phyloP scores from a whole-genome alignment of 2,888 invertebrate genomes.

The Caenorhabditis doughertyi region DNA sequence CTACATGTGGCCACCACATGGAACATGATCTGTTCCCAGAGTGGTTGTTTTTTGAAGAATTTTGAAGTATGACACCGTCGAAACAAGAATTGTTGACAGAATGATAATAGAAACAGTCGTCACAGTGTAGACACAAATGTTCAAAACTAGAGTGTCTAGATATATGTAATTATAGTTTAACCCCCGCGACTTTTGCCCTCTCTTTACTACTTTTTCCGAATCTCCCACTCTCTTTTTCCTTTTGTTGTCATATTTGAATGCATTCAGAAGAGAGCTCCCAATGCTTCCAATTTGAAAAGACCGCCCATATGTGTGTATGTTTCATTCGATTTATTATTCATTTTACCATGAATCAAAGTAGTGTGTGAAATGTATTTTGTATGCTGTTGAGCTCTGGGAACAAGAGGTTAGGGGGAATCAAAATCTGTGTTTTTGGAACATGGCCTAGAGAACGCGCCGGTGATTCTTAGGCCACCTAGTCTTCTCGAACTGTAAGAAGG shows the following conservation, averaged over 20 bases:
- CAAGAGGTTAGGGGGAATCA: too few relatives aligned
- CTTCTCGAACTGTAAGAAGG: too few relatives aligned
- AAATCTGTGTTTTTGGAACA: too few relatives aligned
- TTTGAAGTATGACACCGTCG: too few relatives aligned
- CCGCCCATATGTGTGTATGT: slow-evolving; percentile 14
- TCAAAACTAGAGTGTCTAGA: neutral
- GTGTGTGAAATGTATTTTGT: neutral
- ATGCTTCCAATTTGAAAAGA: slow-evolving; percentile 22
- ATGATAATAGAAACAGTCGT: too few relatives aligned
- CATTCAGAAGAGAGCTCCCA: slow-evolving; percentile 4
- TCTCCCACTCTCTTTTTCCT: neutral
- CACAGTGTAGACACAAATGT: too few relatives aligned
- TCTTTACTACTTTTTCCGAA: neutral
- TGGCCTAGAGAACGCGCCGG: too few relatives aligned
- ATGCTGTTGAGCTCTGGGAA: too few relatives aligned
- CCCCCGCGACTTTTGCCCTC: neutral
- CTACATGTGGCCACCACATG: too few relatives aligned
- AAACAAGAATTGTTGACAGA: neutral
- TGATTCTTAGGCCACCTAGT: too few relatives aligned
- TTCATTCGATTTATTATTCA: slow-evolving; percentile 50
- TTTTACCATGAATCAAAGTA: slow-evolving; percentile 43
- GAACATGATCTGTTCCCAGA: too few relatives aligned
- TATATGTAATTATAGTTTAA: neutral
- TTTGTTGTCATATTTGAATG: slow-evolving; percentile 4
- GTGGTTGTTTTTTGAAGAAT: too few relatives aligned